Conservation (phyloP, 2,113 vertebrate genomes). For the Solenodon paradoxus region DNA sequence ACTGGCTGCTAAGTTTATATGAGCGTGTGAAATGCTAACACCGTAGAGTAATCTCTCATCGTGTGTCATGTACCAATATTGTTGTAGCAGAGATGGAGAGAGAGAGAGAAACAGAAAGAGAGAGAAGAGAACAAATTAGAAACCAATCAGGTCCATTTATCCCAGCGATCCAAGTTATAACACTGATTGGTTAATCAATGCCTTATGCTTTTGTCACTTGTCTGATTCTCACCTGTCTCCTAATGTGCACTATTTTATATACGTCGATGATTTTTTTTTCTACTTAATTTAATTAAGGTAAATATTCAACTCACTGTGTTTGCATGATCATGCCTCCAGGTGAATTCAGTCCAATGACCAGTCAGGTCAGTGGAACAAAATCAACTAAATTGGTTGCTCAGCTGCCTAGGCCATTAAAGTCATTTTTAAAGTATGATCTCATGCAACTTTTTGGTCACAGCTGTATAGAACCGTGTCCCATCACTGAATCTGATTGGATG, state of each 20-base stretch:
- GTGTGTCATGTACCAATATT: not conserved
- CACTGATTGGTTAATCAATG: not conserved
- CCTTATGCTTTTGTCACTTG: not conserved
- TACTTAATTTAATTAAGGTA: not conserved
- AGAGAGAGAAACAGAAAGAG: not conserved
- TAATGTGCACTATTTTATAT: not conserved
- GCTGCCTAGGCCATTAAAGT: conserved; percentile 2
- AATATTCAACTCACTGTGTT: not conserved
- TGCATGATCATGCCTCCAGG: not conserved
- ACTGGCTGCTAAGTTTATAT: not conserved
- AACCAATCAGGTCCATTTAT: accelerated
- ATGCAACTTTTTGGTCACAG: not conserved
- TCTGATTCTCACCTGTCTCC: not conserved
- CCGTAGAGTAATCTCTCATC: not conserved
- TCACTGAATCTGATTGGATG: not conserved
- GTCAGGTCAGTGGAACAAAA: conserved; percentile 21
- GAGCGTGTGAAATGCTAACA: not conserved
- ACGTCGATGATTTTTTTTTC: not conserved
- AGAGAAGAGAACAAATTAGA: not conserved
- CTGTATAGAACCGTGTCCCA: not conserved
- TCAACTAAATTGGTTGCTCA: conserved; percentile 21
- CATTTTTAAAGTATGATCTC: not conserved
- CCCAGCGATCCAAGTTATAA: not conserved
- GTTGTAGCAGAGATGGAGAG: not conserved
- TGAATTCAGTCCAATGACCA: not conserved